Percentiles rank a stretch among this genome's conserved stretches.
These are phyloP conservation scores for Morpho deidamia DNA, from an alignment of 2,888 invertebrate species.

Conservation along the genomic window DNA sequence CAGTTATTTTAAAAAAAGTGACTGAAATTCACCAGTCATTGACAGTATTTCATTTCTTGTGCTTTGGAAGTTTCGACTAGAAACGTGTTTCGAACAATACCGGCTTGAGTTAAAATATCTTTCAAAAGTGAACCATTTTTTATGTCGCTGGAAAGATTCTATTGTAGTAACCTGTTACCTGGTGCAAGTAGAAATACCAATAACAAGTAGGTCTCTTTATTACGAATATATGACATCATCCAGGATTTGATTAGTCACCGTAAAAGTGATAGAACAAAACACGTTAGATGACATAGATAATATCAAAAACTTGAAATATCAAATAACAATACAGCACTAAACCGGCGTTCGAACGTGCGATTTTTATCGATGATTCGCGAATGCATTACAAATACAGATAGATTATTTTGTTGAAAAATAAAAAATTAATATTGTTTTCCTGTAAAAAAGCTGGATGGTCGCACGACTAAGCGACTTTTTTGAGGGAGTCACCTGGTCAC, in stretches of 20 bases:
- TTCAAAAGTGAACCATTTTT: slow-evolving; percentile 20
- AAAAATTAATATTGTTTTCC: too few relatives aligned
- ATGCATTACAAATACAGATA: too few relatives aligned
- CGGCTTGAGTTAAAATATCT: slow-evolving; percentile 14
- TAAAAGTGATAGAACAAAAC: neutral
- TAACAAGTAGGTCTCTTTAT: slow-evolving; percentile 20
- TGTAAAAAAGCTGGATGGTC: too few relatives aligned
- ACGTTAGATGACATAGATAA: too few relatives aligned
- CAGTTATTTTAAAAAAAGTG: neutral
- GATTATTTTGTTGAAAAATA: too few relatives aligned
- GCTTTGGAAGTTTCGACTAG: slow-evolving; percentile 1
- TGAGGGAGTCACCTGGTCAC: too few relatives aligned
- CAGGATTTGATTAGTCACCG: neutral
- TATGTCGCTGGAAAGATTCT: slow-evolving; percentile 15
- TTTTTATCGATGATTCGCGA: too few relatives aligned
- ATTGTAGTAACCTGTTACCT: slow-evolving; percentile 28
- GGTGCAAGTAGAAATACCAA: slow-evolving; percentile 27
- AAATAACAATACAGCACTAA: too few relatives aligned
- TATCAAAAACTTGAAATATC: too few relatives aligned
- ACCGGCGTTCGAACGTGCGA: too few relatives aligned
- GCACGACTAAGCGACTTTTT: too few relatives aligned
- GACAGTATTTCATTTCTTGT: slow-evolving; percentile 1
- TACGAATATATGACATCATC: slow-evolving; percentile 12
- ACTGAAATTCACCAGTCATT: slow-evolving; percentile 1
- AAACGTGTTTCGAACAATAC: slow-evolving; percentile 18